Conservation (phyloP, 2,888 invertebrate species). For the Sialis fuliginosa region DNA sequence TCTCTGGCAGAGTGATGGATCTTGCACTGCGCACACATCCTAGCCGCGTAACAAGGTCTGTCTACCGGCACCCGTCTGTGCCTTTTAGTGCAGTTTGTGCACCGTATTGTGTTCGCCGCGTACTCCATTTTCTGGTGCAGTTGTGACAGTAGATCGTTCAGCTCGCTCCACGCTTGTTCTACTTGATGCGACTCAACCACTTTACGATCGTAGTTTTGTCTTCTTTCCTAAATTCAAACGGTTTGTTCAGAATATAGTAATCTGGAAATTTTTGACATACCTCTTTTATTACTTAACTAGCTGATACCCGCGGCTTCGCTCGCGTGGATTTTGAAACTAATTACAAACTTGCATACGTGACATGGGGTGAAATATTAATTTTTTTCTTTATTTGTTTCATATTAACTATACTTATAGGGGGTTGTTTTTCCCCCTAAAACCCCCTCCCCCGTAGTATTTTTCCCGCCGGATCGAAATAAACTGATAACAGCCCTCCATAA, state of each 20-base stretch:
- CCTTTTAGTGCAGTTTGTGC: constrained; percentile 82
- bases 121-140: constrained; percentile 88
- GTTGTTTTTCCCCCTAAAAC: too few relatives aligned
- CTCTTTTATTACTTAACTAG: too few relatives aligned
- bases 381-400: too few relatives aligned
- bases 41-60: constrained; percentile 78
- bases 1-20: constrained; percentile 80
- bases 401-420: too few relatives aligned
- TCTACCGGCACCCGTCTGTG: constrained; percentile 76
- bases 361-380: too few relatives aligned
- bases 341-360: too few relatives aligned
- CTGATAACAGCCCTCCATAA: too few relatives aligned
- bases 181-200: constrained; percentile 60
- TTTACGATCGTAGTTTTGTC: constrained; percentile 54
- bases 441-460: too few relatives aligned
- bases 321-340: too few relatives aligned
- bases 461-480: too few relatives aligned
- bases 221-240: constrained; percentile 38
- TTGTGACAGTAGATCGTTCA: constrained; percentile 72
- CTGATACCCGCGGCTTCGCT: too few relatives aligned
- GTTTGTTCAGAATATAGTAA: too few relatives aligned
- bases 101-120: constrained; percentile 84
- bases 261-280: not conserved
- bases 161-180: constrained; percentile 76
- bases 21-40: constrained; percentile 79